Conservation (phyloP, 92 coral and sea anemone genomes). For the Pocillopora grandis region DNA sequence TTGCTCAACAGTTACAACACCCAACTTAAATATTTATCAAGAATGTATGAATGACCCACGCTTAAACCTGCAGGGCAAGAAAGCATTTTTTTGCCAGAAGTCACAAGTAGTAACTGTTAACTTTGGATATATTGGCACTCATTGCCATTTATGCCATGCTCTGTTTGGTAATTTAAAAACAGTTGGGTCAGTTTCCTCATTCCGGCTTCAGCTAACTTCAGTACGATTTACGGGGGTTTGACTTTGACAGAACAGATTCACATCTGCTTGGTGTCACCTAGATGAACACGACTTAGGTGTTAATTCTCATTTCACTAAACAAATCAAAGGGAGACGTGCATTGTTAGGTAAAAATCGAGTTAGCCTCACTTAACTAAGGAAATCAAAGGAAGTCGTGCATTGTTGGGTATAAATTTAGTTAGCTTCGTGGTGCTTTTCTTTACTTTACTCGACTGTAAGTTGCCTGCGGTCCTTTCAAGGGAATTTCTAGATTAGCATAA, state of each 20-base stretch:
- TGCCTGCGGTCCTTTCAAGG: background rate
- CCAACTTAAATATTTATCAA: conserved; percentile 31
- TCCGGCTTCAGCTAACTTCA: conserved; percentile 4
- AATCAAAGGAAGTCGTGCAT: too few species aligned
- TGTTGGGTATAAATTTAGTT: too few species aligned
- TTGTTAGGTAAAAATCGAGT: too few species aligned
- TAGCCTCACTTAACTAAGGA: too few species aligned
- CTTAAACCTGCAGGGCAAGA: conserved; percentile 9
- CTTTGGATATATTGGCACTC: background rate
- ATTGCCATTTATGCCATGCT: background rate
- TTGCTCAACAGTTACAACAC: background rate
- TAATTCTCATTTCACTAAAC: too few species aligned
- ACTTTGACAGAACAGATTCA: too few species aligned
- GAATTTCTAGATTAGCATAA: background rate
- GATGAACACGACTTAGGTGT: too few species aligned
- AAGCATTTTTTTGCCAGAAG: background rate
- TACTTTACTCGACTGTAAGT: too few species aligned
- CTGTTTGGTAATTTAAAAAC: conserved; percentile 5
- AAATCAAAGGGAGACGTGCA: too few species aligned
- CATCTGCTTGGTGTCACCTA: too few species aligned
- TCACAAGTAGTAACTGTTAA: background rate
- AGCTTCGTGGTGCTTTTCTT: too few species aligned
- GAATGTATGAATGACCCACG: conserved; percentile 7
- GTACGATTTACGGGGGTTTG: background rate
- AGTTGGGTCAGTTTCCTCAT: background rate